phyloP scores from a whole-genome alignment of 64 coral and sea anemone genomes.

The Actinia tenebrosa region DNA sequence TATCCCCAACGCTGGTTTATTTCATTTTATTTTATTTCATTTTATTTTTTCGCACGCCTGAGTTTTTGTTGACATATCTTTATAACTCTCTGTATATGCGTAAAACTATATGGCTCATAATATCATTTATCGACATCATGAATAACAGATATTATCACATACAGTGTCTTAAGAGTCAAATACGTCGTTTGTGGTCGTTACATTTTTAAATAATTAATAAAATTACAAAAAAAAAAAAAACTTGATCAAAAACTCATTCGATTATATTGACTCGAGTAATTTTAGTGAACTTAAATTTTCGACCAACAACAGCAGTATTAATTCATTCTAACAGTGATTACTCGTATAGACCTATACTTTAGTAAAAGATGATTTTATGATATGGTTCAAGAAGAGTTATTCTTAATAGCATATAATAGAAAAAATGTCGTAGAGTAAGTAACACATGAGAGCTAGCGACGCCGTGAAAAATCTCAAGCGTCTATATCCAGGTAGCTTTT shows the following conservation, averaged over 20 bases:
- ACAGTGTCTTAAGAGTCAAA: neutral
- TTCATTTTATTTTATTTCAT: too few relatives aligned
- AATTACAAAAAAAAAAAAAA: neutral
- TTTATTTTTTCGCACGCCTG: too few relatives aligned
- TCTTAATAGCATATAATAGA: too few relatives aligned
- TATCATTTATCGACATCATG: too few relatives aligned
- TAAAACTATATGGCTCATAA: too few relatives aligned
- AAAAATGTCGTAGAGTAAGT: too few relatives aligned
- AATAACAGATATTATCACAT: too few relatives aligned
- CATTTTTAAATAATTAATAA: neutral
- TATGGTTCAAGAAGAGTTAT: neutral
- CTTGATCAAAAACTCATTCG: neutral
- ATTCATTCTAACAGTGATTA: slow-evolving; percentile 5
- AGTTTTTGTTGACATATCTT: too few relatives aligned
- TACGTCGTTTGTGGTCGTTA: neutral
- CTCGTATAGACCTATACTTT: neutral
- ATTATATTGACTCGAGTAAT: slow-evolving; percentile 1
- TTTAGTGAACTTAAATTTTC: neutral
- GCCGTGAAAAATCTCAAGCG: neutral
- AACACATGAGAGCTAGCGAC: too few relatives aligned
- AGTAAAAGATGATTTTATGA: neutral
- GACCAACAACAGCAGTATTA: neutral
- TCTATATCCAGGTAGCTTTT: neutral
- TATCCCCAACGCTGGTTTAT: too few relatives aligned
- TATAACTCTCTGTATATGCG: too few relatives aligned